phyloP scores from a whole-genome alignment of 2,888 invertebrate genomes.

The Acleris holmiana region DNA sequence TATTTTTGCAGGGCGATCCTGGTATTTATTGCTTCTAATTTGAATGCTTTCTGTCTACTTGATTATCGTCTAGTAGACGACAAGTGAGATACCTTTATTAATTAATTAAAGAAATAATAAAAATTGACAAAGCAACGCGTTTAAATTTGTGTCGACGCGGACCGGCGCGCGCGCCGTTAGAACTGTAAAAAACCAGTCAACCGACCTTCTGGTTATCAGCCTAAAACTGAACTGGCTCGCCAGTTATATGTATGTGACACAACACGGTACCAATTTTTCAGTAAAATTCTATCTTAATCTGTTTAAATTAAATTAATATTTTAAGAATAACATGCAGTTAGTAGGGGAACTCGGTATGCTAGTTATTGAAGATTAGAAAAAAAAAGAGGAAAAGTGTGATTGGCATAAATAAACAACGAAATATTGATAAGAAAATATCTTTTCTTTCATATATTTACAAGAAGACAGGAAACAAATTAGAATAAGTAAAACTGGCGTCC shows the following conservation, averaged over 20 bases:
- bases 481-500: constrained; percentile 64
- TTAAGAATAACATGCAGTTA: constrained; percentile 64
- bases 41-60: no score
- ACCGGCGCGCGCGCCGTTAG: constrained; percentile 70
- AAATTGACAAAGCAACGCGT: constrained; percentile 57
- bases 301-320: constrained; percentile 26
- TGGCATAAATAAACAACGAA: constrained; percentile 76
- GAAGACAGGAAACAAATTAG: constrained; percentile 55
- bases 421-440: constrained; percentile 52
- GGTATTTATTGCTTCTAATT: no score
- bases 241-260: constrained; percentile 49
- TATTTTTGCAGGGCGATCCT: background rate
- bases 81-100: background rate
- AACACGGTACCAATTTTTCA: constrained; percentile 52
- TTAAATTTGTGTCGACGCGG: constrained; percentile 54
- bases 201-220: constrained; percentile 72
- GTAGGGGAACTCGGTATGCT: constrained; percentile 53
- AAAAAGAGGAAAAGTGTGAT: constrained; percentile 74
- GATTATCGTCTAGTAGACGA: background rate
- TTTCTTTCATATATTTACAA: constrained; percentile 73
- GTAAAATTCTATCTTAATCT: constrained; percentile 2
- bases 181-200: constrained; percentile 81
- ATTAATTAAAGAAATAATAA: constrained; percentile 10
- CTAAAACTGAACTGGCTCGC: constrained; percentile 63
- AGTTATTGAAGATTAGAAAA: constrained; percentile 54